Base-by-base conservation (phyloP, 2,113 vertebrate genomes). In the Melospiza melodia region DNA sequence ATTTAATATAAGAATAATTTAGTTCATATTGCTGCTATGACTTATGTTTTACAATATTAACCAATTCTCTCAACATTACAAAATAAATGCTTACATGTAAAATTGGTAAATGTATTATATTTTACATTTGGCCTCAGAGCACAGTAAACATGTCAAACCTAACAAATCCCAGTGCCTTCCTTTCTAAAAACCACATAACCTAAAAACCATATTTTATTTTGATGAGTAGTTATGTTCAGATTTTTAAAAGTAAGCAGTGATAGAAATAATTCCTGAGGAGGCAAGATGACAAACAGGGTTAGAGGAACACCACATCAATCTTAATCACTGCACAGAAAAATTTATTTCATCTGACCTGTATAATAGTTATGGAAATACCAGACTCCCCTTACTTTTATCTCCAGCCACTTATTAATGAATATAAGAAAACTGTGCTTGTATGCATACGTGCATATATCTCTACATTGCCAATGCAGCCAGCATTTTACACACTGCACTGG, bases 311-410 rank as follows among this genome's bases (percentile, higher is more conserved):
- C 1, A 4, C 55, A 69, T 37, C 58, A 73, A 25, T 90, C 49
- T 84, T 54, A 80, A 61, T 66, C 67, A 74, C 57, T 48, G 20
- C 24, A 77, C 55, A 61, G 57, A 72, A 94, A n/a, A 54, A 48
- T 12, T 93, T 77, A 77, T 84, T 93, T 93, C 35, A 35, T 48
- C 25, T 89, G 46, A 78, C 84, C 46, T 71, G 9, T 44, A 12
- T 77, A 93, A 95, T 39, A 91, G 57, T 55, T 91, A 35, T 51
- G 66, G 84, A 88, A 95, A 87, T 93, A 85, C 74, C 16, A 87
- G 48, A 39, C 8, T 54, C 81, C n/a, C 33, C 68, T 12, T 59
- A 54, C 33, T 95, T 94, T 71, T 73, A 48, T 54, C 35, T 95
- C 63, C 62, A 86, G 46, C 7, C 58, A 43, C 61, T 74, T 75